Evolutionary conservation across 2,888 invertebrate species (phyloP), one percentile per base, ranked within the genome.

Genomic region (Thymelicus acteon): DNA sequence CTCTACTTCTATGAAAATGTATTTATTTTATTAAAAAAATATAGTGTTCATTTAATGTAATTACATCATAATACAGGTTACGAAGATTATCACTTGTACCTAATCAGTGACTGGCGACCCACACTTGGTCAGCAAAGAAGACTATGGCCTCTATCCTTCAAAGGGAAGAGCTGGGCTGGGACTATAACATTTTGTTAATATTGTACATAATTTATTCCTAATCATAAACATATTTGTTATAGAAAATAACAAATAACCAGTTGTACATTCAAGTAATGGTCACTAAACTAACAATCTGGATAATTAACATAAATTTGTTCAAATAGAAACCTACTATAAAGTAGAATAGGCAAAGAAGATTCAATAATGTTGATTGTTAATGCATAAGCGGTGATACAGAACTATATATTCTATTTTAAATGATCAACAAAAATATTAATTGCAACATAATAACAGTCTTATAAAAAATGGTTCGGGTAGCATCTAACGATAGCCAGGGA

Each of bases 301-400:
- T 54, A 24, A 54, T 54, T 54, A 12, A 54, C 24, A 31, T 54
- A 24, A 48, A 48, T 62, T 62, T 37, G 13, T 62, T 62, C 31
- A 19, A 63, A 63, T 15, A 52, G 37, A 52, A 52, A 37, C 31
- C 19, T 40, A 19, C 8, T 31, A 57, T 8, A 37, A 52, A 10
- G 49, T 10, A 10, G 39, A 60, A 48, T 15, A 57, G 57, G 47
- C 62, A 63, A 63, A 68, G 44, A n/a, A 31, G 60, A 66, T 37
- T 57, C 2, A 48, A 69, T 69, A 58, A 58, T 63, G 48, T 63
- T 57, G 63, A 62, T 49, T 58, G 31, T 69, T 63, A 40, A 69
- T 58, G 63, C 63, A 69, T 15, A 69, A 63, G 69, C 69, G 49
- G 48, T 63, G 48, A 69, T 37, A 64, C 54, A 40, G 63, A 54